These are phyloP conservation scores for Cephus rjabovi DNA, from an alignment of 2,888 invertebrate genomes.

Conservation along the genomic window DNA sequence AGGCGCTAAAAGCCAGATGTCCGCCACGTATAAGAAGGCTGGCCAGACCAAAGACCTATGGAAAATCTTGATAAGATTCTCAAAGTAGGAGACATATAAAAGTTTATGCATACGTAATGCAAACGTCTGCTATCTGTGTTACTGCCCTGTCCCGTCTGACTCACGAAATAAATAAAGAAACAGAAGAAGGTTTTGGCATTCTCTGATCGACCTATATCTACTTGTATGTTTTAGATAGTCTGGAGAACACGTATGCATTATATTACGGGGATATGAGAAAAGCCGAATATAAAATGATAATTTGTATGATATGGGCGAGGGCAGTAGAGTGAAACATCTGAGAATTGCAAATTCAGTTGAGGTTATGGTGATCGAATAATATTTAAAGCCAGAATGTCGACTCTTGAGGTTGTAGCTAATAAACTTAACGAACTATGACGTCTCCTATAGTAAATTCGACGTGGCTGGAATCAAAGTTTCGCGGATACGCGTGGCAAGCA, in stretches of 20 bases:
- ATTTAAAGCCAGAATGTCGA: conserved; percentile 11
- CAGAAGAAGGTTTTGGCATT: neutral
- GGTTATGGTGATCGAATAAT: conserved; percentile 1
- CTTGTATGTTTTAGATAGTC: neutral
- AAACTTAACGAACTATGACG: conserved; percentile 14
- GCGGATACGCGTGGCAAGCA: conserved; percentile 7
- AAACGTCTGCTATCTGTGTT: neutral
- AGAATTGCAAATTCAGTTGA: neutral
- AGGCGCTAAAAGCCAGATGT: conserved; percentile 51
- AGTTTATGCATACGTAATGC: neutral
- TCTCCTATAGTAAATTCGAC: neutral
- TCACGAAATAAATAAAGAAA: neutral
- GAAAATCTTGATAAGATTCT: conserved; percentile 4
- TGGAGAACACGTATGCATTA: neutral
- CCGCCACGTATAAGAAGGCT: conserved; percentile 43
- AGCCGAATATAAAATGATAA: neutral
- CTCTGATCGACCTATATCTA: neutral
- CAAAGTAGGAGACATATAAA: neutral
- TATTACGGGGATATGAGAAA: neutral
- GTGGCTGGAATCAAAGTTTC: conserved; percentile 15
- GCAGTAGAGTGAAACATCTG: neutral
- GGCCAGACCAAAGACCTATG: conserved; percentile 46
- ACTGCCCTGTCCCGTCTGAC: neutral
- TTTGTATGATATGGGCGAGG: neutral
- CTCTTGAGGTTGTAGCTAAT: conserved; percentile 8